Percentiles rank a stretch among this genome's conserved stretches.
Conservation (phyloP, 2,888 invertebrate species). For the Mesochorus sp. region DNA sequence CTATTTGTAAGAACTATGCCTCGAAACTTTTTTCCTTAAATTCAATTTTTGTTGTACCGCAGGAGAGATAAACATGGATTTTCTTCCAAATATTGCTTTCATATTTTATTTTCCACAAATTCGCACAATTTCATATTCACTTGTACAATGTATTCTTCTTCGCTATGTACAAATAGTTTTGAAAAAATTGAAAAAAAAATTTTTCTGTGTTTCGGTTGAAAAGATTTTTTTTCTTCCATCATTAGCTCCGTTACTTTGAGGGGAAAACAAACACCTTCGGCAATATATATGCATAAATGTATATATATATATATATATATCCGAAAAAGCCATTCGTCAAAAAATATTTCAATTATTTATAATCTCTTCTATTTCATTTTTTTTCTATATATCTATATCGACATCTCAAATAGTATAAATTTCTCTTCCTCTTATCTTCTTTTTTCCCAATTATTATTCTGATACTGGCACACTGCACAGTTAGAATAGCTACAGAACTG, state of each 20-base stretch:
- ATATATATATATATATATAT: constrained; percentile 29
- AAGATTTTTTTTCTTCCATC: constrained; percentile 3
- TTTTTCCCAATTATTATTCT: constrained; percentile 17
- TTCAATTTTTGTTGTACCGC: too few species aligned
- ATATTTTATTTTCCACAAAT: constrained; percentile 46
- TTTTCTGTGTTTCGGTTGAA: neutral
- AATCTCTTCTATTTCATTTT: constrained; percentile 41
- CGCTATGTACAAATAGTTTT: constrained; percentile 45
- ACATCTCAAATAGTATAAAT: constrained; percentile 52
- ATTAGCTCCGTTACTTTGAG: constrained; percentile 29
- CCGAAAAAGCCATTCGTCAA: constrained; percentile 19
- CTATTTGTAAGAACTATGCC: neutral
- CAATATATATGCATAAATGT: constrained; percentile 37
- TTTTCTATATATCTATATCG: too few species aligned
- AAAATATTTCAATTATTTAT: neutral
- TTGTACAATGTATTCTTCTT: constrained; percentile 32
- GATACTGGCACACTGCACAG: constrained; percentile 1
- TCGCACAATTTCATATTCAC: constrained; percentile 14
- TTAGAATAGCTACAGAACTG: neutral
- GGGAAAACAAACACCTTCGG: constrained; percentile 55
- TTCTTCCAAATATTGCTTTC: constrained; percentile 51
- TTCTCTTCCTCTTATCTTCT: constrained; percentile 7
- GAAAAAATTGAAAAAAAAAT: constrained; percentile 15
- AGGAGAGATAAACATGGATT: too few species aligned
- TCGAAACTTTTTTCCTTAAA: neutral